phyloP scores from a whole-genome alignment of 2,113 vertebrate species.

The Hyperopisus bebe region DNA sequence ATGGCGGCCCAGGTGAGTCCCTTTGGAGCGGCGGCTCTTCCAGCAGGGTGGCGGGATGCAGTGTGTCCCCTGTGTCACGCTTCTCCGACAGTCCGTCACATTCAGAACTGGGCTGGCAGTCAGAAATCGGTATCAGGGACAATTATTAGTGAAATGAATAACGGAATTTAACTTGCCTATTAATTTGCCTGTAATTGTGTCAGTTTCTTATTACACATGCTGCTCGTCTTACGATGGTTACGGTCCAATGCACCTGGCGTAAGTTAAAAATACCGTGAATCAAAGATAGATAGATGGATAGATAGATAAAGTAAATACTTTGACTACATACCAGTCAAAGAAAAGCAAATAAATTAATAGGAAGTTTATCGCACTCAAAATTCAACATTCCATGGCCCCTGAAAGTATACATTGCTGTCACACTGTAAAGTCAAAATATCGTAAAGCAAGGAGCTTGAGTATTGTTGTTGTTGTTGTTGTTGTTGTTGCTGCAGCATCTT shows the following conservation, averaged over 20 bases:
- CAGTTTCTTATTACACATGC: not conserved
- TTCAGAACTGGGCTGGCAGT: not conserved
- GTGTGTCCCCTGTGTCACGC: fast-evolving
- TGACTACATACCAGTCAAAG: not conserved
- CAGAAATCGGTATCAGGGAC: not conserved
- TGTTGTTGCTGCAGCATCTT: no score
- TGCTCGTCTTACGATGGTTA: not conserved
- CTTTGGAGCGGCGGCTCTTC: not conserved
- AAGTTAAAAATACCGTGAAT: not conserved
- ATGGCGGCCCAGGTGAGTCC: constrained; percentile 87
- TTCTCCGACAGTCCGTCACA: not conserved
- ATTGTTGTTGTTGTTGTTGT: not conserved
- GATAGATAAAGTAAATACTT: no score
- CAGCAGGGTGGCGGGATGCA: not conserved
- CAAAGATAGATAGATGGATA: not conserved
- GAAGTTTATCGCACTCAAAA: no score
- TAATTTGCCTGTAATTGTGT: not conserved
- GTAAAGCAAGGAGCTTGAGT: not conserved
- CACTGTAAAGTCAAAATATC: no score
- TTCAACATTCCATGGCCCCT: no score
- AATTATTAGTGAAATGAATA: not conserved
- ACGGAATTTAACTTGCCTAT: not conserved
- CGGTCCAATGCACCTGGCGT: not conserved
- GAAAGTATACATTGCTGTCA: not conserved
- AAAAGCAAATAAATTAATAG: no score